Conservation (phyloP, 2,113 vertebrate species). For the Phrynosoma platyrhinos region DNA sequence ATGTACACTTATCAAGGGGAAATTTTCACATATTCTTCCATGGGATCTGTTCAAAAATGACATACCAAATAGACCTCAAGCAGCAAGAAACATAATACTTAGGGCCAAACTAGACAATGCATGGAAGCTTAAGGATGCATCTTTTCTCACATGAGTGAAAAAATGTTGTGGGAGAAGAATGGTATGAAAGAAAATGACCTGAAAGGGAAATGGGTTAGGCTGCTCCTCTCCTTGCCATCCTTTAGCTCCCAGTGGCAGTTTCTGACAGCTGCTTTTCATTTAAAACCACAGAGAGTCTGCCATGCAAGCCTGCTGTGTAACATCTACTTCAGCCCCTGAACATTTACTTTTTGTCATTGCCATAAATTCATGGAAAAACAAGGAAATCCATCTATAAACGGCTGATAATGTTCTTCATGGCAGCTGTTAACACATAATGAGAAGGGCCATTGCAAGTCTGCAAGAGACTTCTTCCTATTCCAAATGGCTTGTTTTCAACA, state of each 20-base stretch:
- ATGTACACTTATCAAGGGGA: background rate
- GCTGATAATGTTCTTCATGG: slow-evolving; percentile 33
- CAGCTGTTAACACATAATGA: slow-evolving; percentile 44
- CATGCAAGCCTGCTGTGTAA: background rate
- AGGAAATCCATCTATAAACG: slow-evolving; percentile 26
- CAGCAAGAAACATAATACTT: background rate
- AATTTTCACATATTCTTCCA: background rate
- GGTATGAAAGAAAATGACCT: too few species aligned
- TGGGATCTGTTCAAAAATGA: background rate
- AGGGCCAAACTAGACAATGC: background rate
- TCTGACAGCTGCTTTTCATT: slow-evolving; percentile 9
- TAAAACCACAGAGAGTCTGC: background rate
- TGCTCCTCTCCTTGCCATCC: background rate
- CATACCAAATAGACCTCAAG: background rate
- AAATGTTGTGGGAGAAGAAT: too few species aligned
- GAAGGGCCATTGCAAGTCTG: slow-evolving; percentile 24
- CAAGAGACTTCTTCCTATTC: slow-evolving; percentile 41
- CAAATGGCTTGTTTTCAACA: slow-evolving; percentile 58
- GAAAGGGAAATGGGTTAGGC: background rate
- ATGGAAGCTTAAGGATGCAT: background rate
- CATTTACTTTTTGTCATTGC: background rate
- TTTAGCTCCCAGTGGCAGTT: background rate
- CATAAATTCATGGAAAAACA: background rate
- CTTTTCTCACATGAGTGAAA: too few species aligned
- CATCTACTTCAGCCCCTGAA: background rate